Percentiles rank a stretch among this genome's conserved stretches.
Conservation (phyloP, 2,888 invertebrate genomes). For the Pseudococcus viburni region DNA sequence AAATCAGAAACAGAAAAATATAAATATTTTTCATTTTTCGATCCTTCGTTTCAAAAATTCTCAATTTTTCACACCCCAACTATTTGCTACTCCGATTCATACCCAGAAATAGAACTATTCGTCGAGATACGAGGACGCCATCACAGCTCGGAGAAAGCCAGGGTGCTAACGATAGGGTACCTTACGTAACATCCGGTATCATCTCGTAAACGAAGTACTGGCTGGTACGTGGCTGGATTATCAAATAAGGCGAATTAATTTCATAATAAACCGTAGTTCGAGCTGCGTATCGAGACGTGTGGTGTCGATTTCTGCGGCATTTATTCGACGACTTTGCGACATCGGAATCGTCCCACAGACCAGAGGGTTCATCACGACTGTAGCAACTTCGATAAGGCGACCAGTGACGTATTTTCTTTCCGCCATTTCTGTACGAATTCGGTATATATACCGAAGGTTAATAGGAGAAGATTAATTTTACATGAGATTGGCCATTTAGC, state of each 20-base stretch:
- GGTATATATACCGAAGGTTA: not conserved
- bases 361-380: not conserved
- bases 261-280: not conserved
- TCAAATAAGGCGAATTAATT: not conserved
- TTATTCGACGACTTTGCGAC: not conserved
- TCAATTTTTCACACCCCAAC: no score
- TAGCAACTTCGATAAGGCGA: not conserved
- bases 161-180: no score
- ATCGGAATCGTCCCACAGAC: no score
- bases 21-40: no score
- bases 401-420: not conserved
- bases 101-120: not conserved
- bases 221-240: conserved; percentile 22
- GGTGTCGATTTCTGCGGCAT: not conserved
- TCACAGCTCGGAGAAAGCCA: not conserved
- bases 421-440: not conserved
- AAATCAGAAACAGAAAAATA: no score
- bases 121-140: not conserved
- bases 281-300: not conserved
- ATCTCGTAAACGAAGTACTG: not conserved
- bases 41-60: no score
- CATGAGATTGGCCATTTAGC: conserved; percentile 8
- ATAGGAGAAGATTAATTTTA: conserved; percentile 8
- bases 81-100: no score
- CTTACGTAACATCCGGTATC: not conserved